Conservation (phyloP, 2,888 invertebrate species). For the Drosophila paranaensis region DNA sequence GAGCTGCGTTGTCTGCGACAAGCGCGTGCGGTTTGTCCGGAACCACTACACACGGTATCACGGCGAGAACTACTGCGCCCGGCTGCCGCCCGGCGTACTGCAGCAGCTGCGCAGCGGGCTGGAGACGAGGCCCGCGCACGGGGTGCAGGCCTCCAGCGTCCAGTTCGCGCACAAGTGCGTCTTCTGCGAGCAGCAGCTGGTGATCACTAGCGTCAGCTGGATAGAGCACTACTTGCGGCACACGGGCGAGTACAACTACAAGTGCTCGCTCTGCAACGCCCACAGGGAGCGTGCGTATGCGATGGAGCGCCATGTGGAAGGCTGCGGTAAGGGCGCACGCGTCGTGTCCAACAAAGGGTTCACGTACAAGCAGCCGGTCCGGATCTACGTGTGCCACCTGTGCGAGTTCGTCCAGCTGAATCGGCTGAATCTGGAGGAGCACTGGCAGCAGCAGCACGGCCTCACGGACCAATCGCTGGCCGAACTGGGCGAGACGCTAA, state of each 20-base stretch:
- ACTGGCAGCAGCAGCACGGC: constrained; percentile 85
- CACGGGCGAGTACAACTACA: constrained; percentile 91
- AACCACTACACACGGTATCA: constrained; percentile 76
- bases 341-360: neutral
- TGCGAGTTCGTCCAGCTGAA: constrained; percentile 91
- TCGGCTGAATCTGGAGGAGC: constrained; percentile 87
- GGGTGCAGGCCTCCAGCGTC: neutral
- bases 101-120: constrained; percentile 58
- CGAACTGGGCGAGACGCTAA: constrained; percentile 23
- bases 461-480: constrained; percentile 13
- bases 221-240: constrained; percentile 90
- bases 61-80: constrained; percentile 75
- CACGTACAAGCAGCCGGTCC: neutral
- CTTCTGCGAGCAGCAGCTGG: constrained; percentile 74
- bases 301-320: constrained; percentile 43
- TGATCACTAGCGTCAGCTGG: constrained; percentile 63
- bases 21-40: constrained; percentile 1
- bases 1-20: constrained; percentile 75
- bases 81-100: constrained; percentile 72
- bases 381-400: constrained; percentile 88
- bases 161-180: constrained; percentile 71
- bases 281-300: constrained; percentile 11
- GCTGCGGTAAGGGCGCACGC: constrained; percentile 25
- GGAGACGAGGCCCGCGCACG: constrained; percentile 37
- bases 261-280: constrained; percentile 87